These are phyloP conservation scores for Astreopora myriophthalma DNA, from an alignment of 64 coral and sea anemone species.

Conservation along the genomic window DNA sequence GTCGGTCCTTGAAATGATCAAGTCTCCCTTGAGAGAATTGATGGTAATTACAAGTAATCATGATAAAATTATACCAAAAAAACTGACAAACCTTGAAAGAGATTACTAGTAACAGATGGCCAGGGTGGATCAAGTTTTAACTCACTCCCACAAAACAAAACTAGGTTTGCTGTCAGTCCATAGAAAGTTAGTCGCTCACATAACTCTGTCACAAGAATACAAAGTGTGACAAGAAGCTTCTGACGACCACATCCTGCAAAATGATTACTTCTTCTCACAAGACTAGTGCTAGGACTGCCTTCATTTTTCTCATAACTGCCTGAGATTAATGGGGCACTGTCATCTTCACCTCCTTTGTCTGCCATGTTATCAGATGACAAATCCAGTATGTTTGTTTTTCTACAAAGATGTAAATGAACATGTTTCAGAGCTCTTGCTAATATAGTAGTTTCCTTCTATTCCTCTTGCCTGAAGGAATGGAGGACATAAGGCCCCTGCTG, in stretches of 20 bases:
- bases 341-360: neutral
- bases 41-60: too few relatives aligned
- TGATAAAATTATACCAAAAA: neutral
- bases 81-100: slow-evolving; percentile 65
- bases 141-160: slow-evolving; percentile 66
- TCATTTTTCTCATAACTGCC: neutral
- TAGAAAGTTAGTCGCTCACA: slow-evolving; percentile 91
- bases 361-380: neutral
- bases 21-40: too few relatives aligned
- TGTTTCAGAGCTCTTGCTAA: neutral
- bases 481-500: too few relatives aligned
- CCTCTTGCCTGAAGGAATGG: too few relatives aligned
- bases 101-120: slow-evolving; percentile 53
- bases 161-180: slow-evolving; percentile 79
- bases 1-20: too few relatives aligned
- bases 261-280: neutral
- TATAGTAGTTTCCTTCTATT: too few relatives aligned
- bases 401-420: neutral
- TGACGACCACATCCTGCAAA: slow-evolving; percentile 4
- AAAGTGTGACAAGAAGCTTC: slow-evolving; percentile 63
- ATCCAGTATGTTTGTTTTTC: neutral
- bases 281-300: neutral
- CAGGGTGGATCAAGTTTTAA: slow-evolving; percentile 4
- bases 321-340: neutral
- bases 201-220: slow-evolving; percentile 82